Percentiles rank a stretch among this genome's conserved stretches.
Conservation (phyloP, 2,888 invertebrate genomes). For the Cecidostiba fungosa region DNA sequence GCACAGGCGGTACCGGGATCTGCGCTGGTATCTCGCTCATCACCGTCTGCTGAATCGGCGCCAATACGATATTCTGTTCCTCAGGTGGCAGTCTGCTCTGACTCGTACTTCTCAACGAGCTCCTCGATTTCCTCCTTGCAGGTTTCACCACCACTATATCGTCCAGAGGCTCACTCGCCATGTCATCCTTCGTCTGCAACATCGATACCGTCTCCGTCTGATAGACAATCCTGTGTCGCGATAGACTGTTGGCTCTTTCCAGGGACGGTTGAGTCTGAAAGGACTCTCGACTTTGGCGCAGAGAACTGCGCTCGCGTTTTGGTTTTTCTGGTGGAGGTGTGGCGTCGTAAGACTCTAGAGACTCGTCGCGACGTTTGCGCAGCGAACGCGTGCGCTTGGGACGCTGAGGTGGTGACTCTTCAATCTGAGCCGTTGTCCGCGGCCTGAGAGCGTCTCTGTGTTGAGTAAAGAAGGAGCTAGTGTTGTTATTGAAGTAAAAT, state of each 20-base stretch:
- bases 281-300: constrained; percentile 71
- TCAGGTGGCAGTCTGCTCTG: constrained; percentile 64
- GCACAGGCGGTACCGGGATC: constrained; percentile 69
- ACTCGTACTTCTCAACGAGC: constrained; percentile 74
- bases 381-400: constrained; percentile 72
- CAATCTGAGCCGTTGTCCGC: constrained; percentile 86
- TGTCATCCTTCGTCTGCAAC: constrained; percentile 57
- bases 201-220: constrained; percentile 67
- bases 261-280: constrained; percentile 64
- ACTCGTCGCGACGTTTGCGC: constrained; percentile 73
- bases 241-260: constrained; percentile 65
- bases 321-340: constrained; percentile 79
- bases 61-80: constrained; percentile 65
- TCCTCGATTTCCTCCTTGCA: constrained; percentile 74
- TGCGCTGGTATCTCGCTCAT: not conserved
- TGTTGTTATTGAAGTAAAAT: not conserved
- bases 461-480: not conserved
- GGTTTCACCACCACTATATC: constrained; percentile 78
- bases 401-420: constrained; percentile 76
- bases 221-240: constrained; percentile 75
- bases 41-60: constrained; percentile 57
- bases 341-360: constrained; percentile 70
- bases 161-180: constrained; percentile 71
- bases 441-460: constrained; percentile 85
- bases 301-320: constrained; percentile 78